These are phyloP conservation scores for Yponomeuta cagnagella DNA, from an alignment of 2,888 invertebrate species.

Conservation along the genomic window DNA sequence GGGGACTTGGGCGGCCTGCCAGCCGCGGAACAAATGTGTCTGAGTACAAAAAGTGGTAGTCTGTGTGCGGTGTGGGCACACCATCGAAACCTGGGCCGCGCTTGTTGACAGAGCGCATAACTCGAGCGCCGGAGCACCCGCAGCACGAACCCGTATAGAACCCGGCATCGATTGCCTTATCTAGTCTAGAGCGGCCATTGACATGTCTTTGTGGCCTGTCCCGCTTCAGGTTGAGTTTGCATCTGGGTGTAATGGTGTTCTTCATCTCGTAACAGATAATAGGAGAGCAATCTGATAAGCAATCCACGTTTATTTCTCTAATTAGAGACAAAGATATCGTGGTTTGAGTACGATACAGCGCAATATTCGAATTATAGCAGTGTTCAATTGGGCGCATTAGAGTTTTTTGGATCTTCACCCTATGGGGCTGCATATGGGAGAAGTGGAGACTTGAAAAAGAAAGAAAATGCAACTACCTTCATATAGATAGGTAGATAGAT, in stretches of 20 bases:
- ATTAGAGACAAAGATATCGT: too few species aligned
- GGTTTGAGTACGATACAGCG: too few species aligned
- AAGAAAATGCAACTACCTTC: not conserved
- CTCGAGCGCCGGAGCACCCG: conserved; percentile 27
- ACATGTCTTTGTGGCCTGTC: not conserved
- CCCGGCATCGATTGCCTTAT: too few species aligned
- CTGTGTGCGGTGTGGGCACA: conserved; percentile 52
- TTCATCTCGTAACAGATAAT: too few species aligned
- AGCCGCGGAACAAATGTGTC: conserved; percentile 40
- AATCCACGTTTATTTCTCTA: too few species aligned
- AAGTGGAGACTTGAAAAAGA: not conserved
- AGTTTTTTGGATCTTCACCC: too few species aligned
- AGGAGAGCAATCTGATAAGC: too few species aligned
- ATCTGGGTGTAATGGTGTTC: too few species aligned
- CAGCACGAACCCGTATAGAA: not conserved
- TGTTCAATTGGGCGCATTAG: too few species aligned
- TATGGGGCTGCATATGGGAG: not conserved
- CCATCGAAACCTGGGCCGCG: conserved; percentile 29
- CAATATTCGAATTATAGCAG: too few species aligned
- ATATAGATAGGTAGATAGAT: too few species aligned
- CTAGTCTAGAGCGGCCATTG: not conserved
- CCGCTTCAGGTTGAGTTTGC: not conserved
- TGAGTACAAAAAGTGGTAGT: conserved; percentile 48
- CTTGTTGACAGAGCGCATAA: conserved; percentile 72
- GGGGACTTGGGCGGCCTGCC: conserved; percentile 54